Evolutionary conservation across 2,888 invertebrate species (phyloP).

Genomic region (Hypomecis atomaria): DNA sequence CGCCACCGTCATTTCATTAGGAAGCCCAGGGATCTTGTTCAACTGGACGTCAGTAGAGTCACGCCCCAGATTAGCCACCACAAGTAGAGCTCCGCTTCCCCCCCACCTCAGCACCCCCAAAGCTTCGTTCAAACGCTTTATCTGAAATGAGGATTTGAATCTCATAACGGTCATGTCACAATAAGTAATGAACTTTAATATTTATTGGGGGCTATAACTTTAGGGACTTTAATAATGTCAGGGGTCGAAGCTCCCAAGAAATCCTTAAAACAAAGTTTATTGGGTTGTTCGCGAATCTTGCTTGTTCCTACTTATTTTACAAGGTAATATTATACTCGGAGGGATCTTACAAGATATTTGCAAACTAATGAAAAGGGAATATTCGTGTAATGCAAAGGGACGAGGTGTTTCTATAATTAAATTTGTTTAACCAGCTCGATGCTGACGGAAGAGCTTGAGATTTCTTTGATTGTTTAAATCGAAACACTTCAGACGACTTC

Average conservation of each 20-base stretch:
- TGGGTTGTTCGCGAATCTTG: slow-evolving; percentile 29
- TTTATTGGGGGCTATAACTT: slow-evolving; percentile 40
- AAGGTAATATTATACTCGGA: slow-evolving; percentile 34
- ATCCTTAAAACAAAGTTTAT: slow-evolving; percentile 38
- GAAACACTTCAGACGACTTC: too few species aligned
- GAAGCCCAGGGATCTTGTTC: slow-evolving; percentile 69
- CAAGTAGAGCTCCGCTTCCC: slow-evolving; percentile 66
- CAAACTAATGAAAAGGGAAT: slow-evolving; percentile 26
- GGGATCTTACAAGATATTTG: slow-evolving; percentile 28
- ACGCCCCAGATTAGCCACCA: slow-evolving; percentile 77
- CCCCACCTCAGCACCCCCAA: slow-evolving; percentile 74
- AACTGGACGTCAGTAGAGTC: slow-evolving; percentile 74
- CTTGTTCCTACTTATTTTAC: slow-evolving; percentile 36
- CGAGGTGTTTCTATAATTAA: slow-evolving; percentile 21
- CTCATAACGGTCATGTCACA: slow-evolving; percentile 34
- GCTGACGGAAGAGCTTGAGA: background rate
- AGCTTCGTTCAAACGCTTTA: slow-evolving; percentile 83
- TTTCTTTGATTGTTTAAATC: background rate
- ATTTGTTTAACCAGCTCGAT: slow-evolving; percentile 18
- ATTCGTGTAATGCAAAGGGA: slow-evolving; percentile 4
- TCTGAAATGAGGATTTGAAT: slow-evolving; percentile 59
- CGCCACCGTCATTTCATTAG: slow-evolving; percentile 70
- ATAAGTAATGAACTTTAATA: slow-evolving; percentile 37
- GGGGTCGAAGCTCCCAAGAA: slow-evolving; percentile 36
- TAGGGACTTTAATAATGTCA: slow-evolving; percentile 38